Conservation (phyloP, 2,113 vertebrate species). For the Bubo blakistoni region DNA sequence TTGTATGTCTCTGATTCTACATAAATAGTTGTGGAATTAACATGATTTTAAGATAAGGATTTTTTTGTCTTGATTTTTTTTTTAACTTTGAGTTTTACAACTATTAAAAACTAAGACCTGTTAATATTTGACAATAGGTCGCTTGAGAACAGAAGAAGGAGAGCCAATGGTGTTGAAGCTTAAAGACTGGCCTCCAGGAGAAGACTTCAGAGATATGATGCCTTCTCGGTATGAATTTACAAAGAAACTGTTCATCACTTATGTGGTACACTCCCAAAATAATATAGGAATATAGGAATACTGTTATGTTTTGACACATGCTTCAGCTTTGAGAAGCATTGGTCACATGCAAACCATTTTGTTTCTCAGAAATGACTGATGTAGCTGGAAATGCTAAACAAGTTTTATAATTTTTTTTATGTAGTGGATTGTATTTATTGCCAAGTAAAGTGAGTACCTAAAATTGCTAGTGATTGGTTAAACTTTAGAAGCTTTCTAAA, state of each 20-base stretch:
- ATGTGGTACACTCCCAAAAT: background rate
- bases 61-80: background rate
- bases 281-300: background rate
- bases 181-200: slow-evolving; percentile 83
- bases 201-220: slow-evolving; percentile 85
- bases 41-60: background rate
- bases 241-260: background rate
- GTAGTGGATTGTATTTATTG: background rate
- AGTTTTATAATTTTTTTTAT: background rate
- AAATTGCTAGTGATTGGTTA: background rate
- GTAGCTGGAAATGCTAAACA: background rate
- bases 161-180: slow-evolving; percentile 82
- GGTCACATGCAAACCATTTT: background rate
- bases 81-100: background rate
- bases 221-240: slow-evolving; percentile 69
- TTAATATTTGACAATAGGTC: slow-evolving; percentile 50
- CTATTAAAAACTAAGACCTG: background rate
- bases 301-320: rapidly evolving
- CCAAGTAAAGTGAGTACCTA: background rate
- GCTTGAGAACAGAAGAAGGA: slow-evolving; percentile 75
- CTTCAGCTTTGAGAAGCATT: background rate
- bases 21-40: background rate
- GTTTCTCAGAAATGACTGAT: background rate
- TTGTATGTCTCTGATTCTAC: background rate
- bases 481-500: background rate